Evolutionary conservation across 2,113 vertebrate genomes (phyloP), one percentile per base, ranked within the genome.

Genomic region (Heterochromis multidens): DNA sequence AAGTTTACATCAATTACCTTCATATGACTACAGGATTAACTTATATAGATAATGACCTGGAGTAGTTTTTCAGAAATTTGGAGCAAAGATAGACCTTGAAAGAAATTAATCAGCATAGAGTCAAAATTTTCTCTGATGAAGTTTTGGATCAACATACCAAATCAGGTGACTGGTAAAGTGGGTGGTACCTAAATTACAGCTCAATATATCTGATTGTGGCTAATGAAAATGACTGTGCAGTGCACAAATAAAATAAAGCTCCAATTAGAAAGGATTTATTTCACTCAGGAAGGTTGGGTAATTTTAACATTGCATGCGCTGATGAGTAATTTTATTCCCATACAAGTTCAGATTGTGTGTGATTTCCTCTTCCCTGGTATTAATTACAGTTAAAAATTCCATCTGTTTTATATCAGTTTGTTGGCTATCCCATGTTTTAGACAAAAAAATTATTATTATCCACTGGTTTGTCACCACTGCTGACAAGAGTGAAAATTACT

Each of bases 181-280:
- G 16, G 35, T 23, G 49, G 17, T 23, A 10, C 23, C 81, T 67
- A 72, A 81, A 83, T 77, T 29, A 70, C 25, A 86, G 80, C 80
- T 58, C 65, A 77, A 35, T 3, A 79, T 35, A 46, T 72, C 56
- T 43, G 67, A 43, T 31, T 25, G 25, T 52, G 43, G 61, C 58
- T 62, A 87, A 85, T 87, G 77, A 80, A 84, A 87, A 81, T 81
- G 25, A 77, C 77, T 56, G 63, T 70, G 65, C 17, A 35, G 56
- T 16, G 29, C 35, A 25, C 23, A 63, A 60, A 79, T 79, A 31
- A 85, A 83, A 59, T 46, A 80, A 84, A 89, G 59, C 62, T 77
- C 60, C 37, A 81, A 79, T 86, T 79, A 89, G 79, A 72, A 35
- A 61, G 84, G 65, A 92, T 89, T 87, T 88, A 57, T 61, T 33